These are phyloP conservation scores for Heterodera filipjevi DNA, from an alignment of 2,888 invertebrate species.

Conservation along the genomic window DNA sequence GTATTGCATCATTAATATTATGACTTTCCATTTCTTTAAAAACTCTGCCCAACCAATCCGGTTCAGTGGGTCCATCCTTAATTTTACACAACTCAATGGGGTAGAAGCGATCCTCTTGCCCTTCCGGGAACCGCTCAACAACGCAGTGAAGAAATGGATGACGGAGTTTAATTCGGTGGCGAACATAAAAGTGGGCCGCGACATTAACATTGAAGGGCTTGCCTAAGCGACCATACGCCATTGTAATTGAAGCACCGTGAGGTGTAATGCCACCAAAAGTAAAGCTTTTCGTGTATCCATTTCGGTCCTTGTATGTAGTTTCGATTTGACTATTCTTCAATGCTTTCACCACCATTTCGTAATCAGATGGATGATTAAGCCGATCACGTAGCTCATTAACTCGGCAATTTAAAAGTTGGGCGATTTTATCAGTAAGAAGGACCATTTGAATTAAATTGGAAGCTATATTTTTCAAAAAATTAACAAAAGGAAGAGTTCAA, in stretches of 20 bases:
- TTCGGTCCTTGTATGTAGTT: background rate
- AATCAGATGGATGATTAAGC: slow-evolving; percentile 12
- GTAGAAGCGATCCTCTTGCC: background rate
- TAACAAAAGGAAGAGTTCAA: no score
- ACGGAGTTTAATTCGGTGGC: slow-evolving; percentile 12
- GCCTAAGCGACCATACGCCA: background rate
- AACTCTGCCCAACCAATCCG: no score
- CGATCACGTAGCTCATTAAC: background rate
- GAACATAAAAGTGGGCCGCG: slow-evolving; percentile 14
- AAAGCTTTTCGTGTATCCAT: background rate
- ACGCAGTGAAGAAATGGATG: slow-evolving; percentile 5
- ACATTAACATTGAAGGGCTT: background rate
- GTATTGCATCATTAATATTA: background rate
- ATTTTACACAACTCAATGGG: background rate
- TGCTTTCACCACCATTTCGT: background rate
- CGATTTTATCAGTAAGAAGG: background rate
- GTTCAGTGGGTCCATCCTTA: background rate
- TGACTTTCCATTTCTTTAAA: no score
- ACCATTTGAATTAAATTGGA: background rate
- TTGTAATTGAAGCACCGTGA: background rate
- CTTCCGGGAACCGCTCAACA: background rate
- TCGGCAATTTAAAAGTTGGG: slow-evolving; percentile 1
- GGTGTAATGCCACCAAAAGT: background rate
- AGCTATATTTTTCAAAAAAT: background rate
- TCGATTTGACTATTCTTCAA: background rate